These are phyloP conservation scores for Dromaius novaehollandiae DNA, from an alignment of 2,113 vertebrate genomes.

Conservation along the genomic window DNA sequence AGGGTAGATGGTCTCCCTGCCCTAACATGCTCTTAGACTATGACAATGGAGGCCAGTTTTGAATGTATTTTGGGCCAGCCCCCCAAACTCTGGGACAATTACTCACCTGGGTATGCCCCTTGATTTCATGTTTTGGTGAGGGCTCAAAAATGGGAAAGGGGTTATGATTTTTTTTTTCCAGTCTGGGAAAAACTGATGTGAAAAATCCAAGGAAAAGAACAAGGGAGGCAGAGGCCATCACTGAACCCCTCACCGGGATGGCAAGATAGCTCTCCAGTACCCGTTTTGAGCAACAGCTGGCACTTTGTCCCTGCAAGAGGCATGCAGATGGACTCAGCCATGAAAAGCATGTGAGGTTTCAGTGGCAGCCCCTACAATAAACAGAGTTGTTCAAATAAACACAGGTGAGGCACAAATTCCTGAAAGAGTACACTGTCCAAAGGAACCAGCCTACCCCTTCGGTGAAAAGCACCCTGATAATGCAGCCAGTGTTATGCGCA, in stretches of 20 bases:
- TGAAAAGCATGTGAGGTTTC: fast-evolving
- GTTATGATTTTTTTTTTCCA: background rate
- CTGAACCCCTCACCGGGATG: background rate
- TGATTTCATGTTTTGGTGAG: background rate
- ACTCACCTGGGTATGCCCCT: background rate
- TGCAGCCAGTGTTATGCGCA: background rate
- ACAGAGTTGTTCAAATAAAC: background rate
- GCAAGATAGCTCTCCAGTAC: background rate
- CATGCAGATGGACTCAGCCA: background rate
- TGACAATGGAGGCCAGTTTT: background rate
- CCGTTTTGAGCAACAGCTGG: background rate
- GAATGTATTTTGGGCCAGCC: background rate
- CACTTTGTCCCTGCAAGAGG: background rate
- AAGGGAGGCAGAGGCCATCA: background rate
- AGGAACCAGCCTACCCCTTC: background rate
- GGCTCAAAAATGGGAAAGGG: background rate
- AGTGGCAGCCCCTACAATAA: background rate
- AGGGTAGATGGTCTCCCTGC: background rate
- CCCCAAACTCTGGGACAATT: background rate
- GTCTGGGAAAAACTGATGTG: background rate
- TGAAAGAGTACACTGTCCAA: background rate
- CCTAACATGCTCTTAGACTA: background rate
- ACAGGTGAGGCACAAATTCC: background rate
- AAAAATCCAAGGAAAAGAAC: background rate
- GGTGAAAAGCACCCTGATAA: background rate